Conservation (phyloP, 2,113 vertebrate genomes). For the Pandion haliaetus region DNA sequence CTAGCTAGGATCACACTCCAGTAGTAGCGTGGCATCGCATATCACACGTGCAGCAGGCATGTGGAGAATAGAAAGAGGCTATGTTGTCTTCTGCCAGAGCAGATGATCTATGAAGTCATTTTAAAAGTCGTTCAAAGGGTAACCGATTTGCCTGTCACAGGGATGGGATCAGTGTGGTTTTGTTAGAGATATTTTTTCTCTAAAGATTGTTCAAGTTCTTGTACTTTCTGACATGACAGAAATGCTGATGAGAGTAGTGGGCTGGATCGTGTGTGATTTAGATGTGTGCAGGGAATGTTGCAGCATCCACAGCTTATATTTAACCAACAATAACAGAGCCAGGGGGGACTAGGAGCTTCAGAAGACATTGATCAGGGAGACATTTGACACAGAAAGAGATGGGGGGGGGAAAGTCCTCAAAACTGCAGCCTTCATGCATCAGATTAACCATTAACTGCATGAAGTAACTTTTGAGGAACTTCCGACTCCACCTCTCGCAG, state of each 20-base stretch:
- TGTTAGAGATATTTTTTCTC: background rate
- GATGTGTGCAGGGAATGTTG: background rate
- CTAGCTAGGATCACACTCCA: background rate
- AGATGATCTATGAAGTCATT: background rate
- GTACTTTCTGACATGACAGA: background rate
- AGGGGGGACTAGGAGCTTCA: background rate
- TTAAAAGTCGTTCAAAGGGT: background rate
- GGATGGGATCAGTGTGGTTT: background rate
- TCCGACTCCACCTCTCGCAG: background rate
- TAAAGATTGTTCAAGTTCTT: background rate
- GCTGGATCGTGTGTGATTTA: background rate
- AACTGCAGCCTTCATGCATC: background rate
- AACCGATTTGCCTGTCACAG: background rate
- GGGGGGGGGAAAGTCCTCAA: background rate
- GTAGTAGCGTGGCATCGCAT: fast-evolving
- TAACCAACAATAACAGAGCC: background rate
- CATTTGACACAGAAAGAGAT: background rate
- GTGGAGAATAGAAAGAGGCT: background rate
- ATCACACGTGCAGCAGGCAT: background rate
- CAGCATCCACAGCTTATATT: background rate
- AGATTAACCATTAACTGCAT: background rate
- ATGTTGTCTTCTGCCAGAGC: background rate
- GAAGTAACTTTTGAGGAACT: background rate
- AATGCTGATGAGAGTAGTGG: background rate
- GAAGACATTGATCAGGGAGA: background rate